Conservation (phyloP, 2,113 vertebrate species). For the Nestor notabilis region DNA sequence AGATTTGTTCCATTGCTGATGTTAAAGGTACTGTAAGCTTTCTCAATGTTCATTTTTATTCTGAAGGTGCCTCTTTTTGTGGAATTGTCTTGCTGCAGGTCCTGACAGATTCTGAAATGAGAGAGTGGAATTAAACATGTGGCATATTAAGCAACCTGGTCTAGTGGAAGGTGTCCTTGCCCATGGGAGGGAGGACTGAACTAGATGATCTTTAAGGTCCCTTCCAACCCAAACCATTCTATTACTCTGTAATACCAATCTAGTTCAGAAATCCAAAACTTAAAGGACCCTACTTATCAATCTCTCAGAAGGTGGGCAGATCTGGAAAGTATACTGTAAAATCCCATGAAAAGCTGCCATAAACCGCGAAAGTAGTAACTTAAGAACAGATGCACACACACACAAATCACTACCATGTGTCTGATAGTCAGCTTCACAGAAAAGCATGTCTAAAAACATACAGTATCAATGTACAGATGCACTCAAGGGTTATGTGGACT, state of each 20-base stretch:
- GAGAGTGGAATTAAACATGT: neutral
- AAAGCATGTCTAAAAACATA: neutral
- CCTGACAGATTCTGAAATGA: constrained; percentile 33
- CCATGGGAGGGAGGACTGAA: neutral
- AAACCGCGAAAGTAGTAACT: neutral
- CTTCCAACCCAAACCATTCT: neutral
- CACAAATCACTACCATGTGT: neutral
- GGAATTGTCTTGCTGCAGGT: neutral
- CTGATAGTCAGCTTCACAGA: neutral
- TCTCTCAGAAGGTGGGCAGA: neutral
- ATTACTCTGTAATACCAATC: neutral
- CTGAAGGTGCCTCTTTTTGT: neutral
- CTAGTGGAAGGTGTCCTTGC: neutral
- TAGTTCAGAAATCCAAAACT: neutral
- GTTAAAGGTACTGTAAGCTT: neutral
- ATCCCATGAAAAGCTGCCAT: neutral
- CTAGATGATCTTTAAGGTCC: neutral
- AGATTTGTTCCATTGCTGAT: constrained; percentile 68
- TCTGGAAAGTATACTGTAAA: neutral
- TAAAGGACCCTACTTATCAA: neutral
- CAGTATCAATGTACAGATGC: neutral
- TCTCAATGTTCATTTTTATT: neutral
- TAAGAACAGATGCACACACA: neutral
- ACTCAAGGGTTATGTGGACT: neutral
- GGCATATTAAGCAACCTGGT: neutral